A percentile compares a stretch with the other conserved stretches of the same genome.
These are phyloP conservation scores for Chrosomus eos DNA, from an alignment of 2,797 vertebrate genomes.

Conservation along the genomic window DNA sequence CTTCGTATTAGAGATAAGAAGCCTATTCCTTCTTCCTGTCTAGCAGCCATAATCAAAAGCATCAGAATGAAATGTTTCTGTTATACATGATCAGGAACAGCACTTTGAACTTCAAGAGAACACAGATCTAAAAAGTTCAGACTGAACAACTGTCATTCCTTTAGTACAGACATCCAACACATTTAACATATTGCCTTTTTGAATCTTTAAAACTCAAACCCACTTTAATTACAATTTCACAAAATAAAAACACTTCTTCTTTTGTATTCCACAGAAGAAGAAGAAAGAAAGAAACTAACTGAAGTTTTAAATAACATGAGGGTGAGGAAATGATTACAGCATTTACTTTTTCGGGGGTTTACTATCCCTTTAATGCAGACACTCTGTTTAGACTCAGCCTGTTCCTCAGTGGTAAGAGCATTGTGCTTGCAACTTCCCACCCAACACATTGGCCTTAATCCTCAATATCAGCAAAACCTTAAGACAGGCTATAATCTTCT, in stretches of 20 bases:
- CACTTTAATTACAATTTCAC: not conserved
- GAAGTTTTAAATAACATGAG: not conserved
- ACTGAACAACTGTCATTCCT: not conserved
- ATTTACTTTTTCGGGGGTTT: not conserved
- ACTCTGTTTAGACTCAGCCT: not conserved
- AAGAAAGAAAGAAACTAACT: not conserved
- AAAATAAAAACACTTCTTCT: not conserved
- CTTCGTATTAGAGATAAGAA: not conserved
- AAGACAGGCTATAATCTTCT: constrained; percentile 67
- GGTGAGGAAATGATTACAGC: not conserved
- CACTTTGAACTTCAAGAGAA: not conserved
- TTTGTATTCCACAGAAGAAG: not conserved
- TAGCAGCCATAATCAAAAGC: not conserved
- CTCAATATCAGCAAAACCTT: constrained; percentile 56
- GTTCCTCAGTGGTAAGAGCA: not conserved
- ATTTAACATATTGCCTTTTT: not conserved
- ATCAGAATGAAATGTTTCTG: not conserved
- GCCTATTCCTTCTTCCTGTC: not conserved
- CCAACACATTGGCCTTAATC: constrained; percentile 49
- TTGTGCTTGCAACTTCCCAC: constrained; percentile 25
- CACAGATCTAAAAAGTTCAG: not conserved
- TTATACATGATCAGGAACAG: constrained; percentile 4
- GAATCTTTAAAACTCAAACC: not conserved
- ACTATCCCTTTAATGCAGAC: constrained; percentile 8
- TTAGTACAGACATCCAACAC: not conserved